Evolutionary conservation across 64 coral and sea anemone genomes (phyloP), one percentile per base, ranked within the genome.

Genomic region (Montipora cactus): DNA sequence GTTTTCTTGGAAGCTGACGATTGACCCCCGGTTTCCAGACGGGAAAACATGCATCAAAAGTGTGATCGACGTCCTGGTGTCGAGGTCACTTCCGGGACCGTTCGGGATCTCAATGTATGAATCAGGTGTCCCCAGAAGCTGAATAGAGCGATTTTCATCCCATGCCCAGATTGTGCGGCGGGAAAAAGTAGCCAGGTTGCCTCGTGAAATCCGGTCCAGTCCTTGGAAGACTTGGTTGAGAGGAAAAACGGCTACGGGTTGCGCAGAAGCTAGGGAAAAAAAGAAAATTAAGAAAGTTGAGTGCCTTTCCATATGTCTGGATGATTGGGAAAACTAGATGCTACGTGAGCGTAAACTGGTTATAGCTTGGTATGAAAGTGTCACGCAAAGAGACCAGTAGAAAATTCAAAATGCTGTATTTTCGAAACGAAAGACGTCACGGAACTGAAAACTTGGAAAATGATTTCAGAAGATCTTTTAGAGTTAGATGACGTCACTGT

Each of bases 231-330:
- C 23, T 47, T 78, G 75, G 23, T 69, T 88, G 5, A 97, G 76
- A 4, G 95, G 95, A 25, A 97, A 94, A 2, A 97, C 28, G 1
- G 88, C 95, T 81, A 97, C 88, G 0, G 95, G 95, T 1, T 55
- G 48, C 7, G 50, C 87, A 15, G 67, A 71, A 8, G 87, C 79
- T 75, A 44, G 74, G 48, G 5, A 68, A 18, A 25, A 6, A 86
- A 92, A 3, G 0, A 61, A 13, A 75, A 7, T 19, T 37, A 37
- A 37, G 37, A 37, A 37, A 37, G 28, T 37, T 37, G 37, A 37
- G 37, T 37, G 1, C 37, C 37, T 37, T 37, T 37, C 37, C 37
- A 37, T 37, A 2, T 37, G 0, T 0, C 37, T 37, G 37, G 37
- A 2, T 37, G 37, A 37, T 2, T 37, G 0, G 37, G 37, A 37